Conservation (phyloP, 2,797 vertebrate species). For the Acanthurus lineatus region DNA sequence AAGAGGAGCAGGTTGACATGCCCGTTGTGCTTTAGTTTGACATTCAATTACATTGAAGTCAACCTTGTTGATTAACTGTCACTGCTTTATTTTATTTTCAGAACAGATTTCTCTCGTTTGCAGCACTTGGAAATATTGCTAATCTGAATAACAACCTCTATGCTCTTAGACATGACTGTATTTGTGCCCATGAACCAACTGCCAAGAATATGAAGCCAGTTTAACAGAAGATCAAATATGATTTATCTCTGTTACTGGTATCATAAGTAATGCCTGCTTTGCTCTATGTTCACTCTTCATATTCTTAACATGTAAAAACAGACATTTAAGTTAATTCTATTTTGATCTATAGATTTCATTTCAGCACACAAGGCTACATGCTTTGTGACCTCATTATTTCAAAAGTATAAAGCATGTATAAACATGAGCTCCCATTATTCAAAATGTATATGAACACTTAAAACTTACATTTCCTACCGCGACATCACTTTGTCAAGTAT, state of each 20-base stretch:
- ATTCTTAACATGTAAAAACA: neutral
- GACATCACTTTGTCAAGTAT: too few relatives aligned
- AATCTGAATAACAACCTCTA: neutral
- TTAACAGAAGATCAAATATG: constrained; percentile 5
- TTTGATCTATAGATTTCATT: neutral
- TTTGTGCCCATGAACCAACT: constrained; percentile 2
- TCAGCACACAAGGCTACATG: neutral
- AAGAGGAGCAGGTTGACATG: constrained; percentile 19
- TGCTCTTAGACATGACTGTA: neutral
- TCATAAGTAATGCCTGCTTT: constrained; percentile 4
- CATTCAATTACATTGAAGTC: neutral
- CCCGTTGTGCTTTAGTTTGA: neutral
- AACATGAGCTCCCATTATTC: neutral
- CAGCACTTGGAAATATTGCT: too few relatives aligned
- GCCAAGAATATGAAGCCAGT: constrained; percentile 16
- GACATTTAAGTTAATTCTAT: neutral
- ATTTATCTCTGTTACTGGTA: constrained; percentile 16
- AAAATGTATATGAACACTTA: too few relatives aligned
- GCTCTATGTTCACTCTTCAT: constrained; percentile 9
- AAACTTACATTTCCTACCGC: too few relatives aligned
- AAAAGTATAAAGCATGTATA: neutral
- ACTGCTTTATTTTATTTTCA: neutral
- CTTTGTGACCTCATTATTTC: neutral
- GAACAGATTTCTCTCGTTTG: neutral
- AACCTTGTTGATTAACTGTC: neutral